A percentile compares a stretch with the other conserved stretches of the same genome.
Evolutionary conservation across 2,113 vertebrate species (phyloP).

Genomic region (Calonectris borealis): DNA sequence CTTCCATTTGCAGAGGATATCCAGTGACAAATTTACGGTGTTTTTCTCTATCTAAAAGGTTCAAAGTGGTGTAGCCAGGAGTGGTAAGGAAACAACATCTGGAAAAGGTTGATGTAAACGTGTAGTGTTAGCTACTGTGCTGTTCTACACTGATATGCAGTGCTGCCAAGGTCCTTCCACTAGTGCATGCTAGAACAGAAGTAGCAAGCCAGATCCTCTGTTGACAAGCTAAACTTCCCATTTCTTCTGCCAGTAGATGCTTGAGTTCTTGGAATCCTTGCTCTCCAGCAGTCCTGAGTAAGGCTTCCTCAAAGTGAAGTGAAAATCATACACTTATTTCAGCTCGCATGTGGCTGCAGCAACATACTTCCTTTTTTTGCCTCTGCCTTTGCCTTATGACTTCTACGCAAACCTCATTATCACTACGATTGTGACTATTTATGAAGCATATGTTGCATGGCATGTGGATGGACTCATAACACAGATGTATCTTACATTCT

Average conservation of each 20-base stretch:
- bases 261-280: neutral
- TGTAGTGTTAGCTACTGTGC: neutral
- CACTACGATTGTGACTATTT: neutral
- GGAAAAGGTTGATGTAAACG: neutral
- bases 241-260: neutral
- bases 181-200: neutral
- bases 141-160: neutral
- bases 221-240: neutral
- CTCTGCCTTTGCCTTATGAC: neutral
- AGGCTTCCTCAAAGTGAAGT: neutral
- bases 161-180: neutral
- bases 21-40: neutral
- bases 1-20: neutral
- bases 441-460: neutral
- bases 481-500: neutral
- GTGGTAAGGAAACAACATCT: neutral
- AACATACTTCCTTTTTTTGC: neutral
- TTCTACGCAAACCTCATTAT: neutral
- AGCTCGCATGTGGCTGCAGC: neutral
- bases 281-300: neutral
- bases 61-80: neutral
- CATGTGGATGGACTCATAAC: neutral
- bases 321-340: neutral
- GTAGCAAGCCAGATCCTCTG: neutral
- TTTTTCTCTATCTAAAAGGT: neutral